Evolutionary conservation across 2,113 vertebrate species (phyloP).

Genomic region (Ameiurus melas): DNA sequence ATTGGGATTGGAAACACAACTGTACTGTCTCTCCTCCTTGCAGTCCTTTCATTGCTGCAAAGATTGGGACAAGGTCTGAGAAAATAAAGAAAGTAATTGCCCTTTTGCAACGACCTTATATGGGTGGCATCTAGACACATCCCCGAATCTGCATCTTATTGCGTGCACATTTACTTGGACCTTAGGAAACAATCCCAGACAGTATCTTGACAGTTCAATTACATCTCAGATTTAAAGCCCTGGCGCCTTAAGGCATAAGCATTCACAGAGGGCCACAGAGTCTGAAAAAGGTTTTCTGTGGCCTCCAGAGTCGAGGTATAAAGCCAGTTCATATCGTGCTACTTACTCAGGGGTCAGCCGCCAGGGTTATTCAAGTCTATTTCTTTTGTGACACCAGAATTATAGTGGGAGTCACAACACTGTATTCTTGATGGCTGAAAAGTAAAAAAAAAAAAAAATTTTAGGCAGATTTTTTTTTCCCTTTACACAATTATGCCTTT

Average conservation of each 20-base stretch:
- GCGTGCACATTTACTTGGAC: slow-evolving; percentile 41
- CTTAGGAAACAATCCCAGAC: slow-evolving; percentile 55
- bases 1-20: neutral
- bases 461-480: slow-evolving; percentile 56
- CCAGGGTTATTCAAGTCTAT: slow-evolving; percentile 59
- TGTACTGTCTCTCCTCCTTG: neutral
- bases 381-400: slow-evolving; percentile 60
- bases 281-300: slow-evolving; percentile 52
- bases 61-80: neutral
- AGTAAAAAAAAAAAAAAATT: neutral
- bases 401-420: slow-evolving; percentile 54
- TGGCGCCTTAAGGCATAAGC: slow-evolving; percentile 49
- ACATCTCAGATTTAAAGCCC: slow-evolving; percentile 55
- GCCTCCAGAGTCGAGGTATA: slow-evolving; percentile 49
- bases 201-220: slow-evolving; percentile 59
- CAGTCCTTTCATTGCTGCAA: neutral
- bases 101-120: slow-evolving; percentile 35
- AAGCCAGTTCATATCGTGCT: slow-evolving; percentile 49
- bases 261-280: slow-evolving; percentile 38
- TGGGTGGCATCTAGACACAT: slow-evolving; percentile 41
- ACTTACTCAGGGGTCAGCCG: slow-evolving; percentile 57
- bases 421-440: slow-evolving; percentile 59
- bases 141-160: slow-evolving; percentile 49
- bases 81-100: slow-evolving; percentile 35
- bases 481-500: slow-evolving; percentile 50